Conservation (phyloP, 2,797 vertebrate genomes). For the Discoglossus pictus region DNA sequence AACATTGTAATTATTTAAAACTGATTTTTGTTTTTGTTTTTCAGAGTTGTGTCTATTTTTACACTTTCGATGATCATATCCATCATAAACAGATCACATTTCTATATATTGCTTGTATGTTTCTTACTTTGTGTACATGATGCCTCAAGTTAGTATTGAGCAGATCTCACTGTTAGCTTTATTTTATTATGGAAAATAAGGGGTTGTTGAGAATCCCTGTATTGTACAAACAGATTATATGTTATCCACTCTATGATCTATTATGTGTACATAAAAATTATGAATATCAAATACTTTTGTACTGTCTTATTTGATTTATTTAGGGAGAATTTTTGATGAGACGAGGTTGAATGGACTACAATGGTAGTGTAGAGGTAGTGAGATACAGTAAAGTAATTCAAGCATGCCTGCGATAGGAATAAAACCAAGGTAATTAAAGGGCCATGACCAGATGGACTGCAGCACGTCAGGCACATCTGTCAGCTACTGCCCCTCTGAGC, state of each 20-base stretch:
- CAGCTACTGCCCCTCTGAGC: too few species aligned
- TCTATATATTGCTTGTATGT: slow-evolving; percentile 60
- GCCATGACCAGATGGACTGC: too few species aligned
- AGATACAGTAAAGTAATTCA: too few species aligned
- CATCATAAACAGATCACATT: slow-evolving; percentile 36
- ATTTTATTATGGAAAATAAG: slow-evolving; percentile 58
- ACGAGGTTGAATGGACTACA: too few species aligned
- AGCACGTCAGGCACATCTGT: too few species aligned
- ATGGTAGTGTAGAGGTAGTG: too few species aligned
- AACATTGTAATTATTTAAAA: slow-evolving; percentile 67
- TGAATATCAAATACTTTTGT: slow-evolving; percentile 5
- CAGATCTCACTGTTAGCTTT: slow-evolving; percentile 58
- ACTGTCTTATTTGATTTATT: neutral
- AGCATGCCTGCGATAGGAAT: too few species aligned
- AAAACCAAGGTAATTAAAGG: too few species aligned
- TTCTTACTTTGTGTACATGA: slow-evolving; percentile 61
- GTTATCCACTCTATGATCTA: slow-evolving; percentile 13
- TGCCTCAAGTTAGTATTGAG: slow-evolving; percentile 35
- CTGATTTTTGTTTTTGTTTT: slow-evolving; percentile 63
- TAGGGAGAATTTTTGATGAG: too few species aligned
- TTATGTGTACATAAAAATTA: slow-evolving; percentile 41
- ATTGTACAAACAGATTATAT: slow-evolving; percentile 33
- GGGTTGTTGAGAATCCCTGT: neutral
- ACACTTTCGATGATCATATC: slow-evolving; percentile 61
- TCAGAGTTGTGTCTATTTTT: slow-evolving; percentile 76